A percentile compares a stretch with the other conserved stretches of the same genome.
Conservation (phyloP, 2,888 invertebrate genomes). For the Sinodicranocentrus sp. region DNA sequence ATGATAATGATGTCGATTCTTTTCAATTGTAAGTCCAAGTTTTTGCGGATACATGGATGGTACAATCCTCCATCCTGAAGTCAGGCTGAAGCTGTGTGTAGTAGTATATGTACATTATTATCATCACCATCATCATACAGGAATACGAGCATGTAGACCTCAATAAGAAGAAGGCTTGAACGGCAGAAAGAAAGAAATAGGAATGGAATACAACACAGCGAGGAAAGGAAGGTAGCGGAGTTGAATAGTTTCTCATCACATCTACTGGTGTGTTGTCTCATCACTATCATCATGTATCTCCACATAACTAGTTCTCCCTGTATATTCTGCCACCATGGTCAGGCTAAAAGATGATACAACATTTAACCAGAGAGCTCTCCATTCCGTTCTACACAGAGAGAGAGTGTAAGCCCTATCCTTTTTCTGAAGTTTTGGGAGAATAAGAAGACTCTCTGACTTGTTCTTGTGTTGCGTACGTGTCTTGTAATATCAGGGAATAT, state of each 20-base stretch:
- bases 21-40: constrained; percentile 40
- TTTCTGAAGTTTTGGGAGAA: constrained; percentile 18
- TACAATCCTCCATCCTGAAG: too few relatives aligned
- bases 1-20: constrained; percentile 35
- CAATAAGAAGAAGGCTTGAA: not conserved
- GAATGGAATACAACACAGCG: not conserved
- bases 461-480: constrained; percentile 52
- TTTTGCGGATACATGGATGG: constrained; percentile 33
- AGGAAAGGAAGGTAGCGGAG: constrained; percentile 33
- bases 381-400: not conserved
- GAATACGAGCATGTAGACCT: too few relatives aligned
- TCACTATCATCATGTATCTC: constrained; percentile 16
- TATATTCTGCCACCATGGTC: not conserved
- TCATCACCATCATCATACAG: not conserved
- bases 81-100: not conserved
- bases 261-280: constrained; percentile 33
- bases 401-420: not conserved
- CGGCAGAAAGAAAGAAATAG: not conserved
- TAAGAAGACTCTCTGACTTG: constrained; percentile 31
- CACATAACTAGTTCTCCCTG: constrained; percentile 10
- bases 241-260: constrained; percentile 14
- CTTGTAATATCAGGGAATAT: constrained; percentile 20
- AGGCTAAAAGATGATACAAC: constrained; percentile 5
- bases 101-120: not conserved
- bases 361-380: not conserved